Base-by-base conservation (phyloP, 2,797 vertebrate genomes). In the Oreonectes daqikongensis region DNA sequence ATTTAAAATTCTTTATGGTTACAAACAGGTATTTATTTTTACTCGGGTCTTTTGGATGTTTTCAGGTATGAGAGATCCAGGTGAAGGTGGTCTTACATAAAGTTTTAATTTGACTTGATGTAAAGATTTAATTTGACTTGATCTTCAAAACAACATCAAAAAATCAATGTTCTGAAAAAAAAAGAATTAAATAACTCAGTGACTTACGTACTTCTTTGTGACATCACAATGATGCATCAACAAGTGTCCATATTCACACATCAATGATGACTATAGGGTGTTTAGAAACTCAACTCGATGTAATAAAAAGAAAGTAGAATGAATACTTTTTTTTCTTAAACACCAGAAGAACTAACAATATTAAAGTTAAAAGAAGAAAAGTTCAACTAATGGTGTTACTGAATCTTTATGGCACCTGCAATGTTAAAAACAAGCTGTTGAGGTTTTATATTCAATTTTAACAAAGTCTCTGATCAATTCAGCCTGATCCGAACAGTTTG, bases 1-100 rank as follows among this genome's bases (percentile, higher is more conserved):
- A 69, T 30, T 66, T 82, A 83, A 82, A 82, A 26, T 57, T 28
- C 38, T 42, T 17, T 24, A 38, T 57, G 22, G 50, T 28, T 57
- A 50, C 71, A n/a, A 71, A 71, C 4, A 18, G 32, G 40, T 24
- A 11, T 46, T 38, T 30, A 22, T 57, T 66, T 50, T 53, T 20
- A 32, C 18, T 24, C 50, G 11, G 50, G 17, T 55, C 67, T 50
- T 46, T 7, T 70, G 50, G 38, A 30, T 0, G 2, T 22, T 28
- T 61, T 75, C 28, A 55, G 18, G 2, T 70, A 26, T 22, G 10
- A 26, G 40, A 40, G 40, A 42, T 15, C 9, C 4, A 55, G 15
- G 20, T 5, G 18, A 70, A 57, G 30, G 20, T 72, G 42, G 9
- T 17, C 8, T 42, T 8, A 42, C 9, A 10, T 42, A 42, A 42